Evolutionary conservation across 2,888 invertebrate genomes (phyloP).

Genomic region (Lithophane leautieri): DNA sequence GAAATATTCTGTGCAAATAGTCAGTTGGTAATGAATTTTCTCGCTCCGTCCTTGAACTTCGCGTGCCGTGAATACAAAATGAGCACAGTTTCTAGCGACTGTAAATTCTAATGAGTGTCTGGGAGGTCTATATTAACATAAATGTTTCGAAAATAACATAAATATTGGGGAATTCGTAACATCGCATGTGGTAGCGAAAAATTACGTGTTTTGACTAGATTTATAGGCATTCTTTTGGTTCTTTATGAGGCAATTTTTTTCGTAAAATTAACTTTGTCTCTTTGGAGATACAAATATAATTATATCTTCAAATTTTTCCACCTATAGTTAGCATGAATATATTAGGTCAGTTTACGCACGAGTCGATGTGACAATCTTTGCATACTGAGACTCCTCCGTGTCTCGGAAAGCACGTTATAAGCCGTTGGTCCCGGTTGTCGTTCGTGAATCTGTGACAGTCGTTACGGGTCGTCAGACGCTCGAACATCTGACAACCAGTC

Average conservation of each 20-base stretch:
- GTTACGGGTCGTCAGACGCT: too few relatives aligned
- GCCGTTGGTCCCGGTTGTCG: too few relatives aligned
- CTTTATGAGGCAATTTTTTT: constrained; percentile 7
- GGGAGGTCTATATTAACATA: constrained; percentile 66
- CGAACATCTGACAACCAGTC: too few relatives aligned
- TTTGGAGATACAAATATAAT: background rate
- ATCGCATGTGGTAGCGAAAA: constrained; percentile 53
- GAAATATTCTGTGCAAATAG: constrained; percentile 46
- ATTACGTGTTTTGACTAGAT: constrained; percentile 36
- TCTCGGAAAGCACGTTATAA: too few relatives aligned
- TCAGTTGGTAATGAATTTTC: constrained; percentile 66
- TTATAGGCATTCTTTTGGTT: constrained; percentile 30
- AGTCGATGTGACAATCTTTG: too few relatives aligned
- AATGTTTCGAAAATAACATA: constrained; percentile 61
- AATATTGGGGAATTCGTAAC: constrained; percentile 58
- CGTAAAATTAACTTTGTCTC: background rate
- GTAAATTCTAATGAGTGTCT: constrained; percentile 69
- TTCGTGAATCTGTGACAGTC: too few relatives aligned
- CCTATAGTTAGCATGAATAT: background rate
- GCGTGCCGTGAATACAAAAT: constrained; percentile 66
- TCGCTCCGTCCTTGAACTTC: constrained; percentile 67
- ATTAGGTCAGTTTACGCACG: too few relatives aligned
- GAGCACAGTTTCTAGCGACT: constrained; percentile 62
- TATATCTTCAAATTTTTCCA: background rate
- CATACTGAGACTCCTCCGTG: too few relatives aligned